Evolutionary conservation across 2,888 invertebrate genomes (phyloP).

Genomic region (Cantharis rufa): DNA sequence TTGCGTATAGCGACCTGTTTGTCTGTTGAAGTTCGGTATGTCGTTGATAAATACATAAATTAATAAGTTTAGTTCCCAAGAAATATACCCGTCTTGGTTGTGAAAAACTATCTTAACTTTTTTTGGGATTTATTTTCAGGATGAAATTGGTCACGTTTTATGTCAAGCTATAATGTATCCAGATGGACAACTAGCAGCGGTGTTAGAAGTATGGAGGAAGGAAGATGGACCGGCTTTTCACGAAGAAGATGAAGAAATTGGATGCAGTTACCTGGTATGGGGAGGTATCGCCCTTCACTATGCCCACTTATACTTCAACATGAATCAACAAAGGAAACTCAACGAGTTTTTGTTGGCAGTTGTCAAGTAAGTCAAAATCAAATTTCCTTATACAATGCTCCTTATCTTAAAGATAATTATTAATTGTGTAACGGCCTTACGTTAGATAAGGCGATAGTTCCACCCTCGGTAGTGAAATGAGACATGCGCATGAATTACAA

Average conservation of each 20-base stretch:
- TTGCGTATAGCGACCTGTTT: too few species aligned
- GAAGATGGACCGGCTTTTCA: slow-evolving; percentile 60
- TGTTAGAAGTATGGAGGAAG: slow-evolving; percentile 70
- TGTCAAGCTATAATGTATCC: slow-evolving; percentile 69
- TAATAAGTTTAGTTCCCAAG: too few species aligned
- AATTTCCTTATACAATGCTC: too few species aligned
- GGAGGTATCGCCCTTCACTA: slow-evolving; percentile 73
- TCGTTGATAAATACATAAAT: too few species aligned
- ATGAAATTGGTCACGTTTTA: slow-evolving; percentile 56
- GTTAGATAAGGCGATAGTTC: too few species aligned
- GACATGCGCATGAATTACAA: too few species aligned
- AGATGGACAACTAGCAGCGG: slow-evolving; percentile 66
- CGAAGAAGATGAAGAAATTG: slow-evolving; percentile 71
- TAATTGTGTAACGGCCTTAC: too few species aligned
- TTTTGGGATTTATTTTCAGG: slow-evolving; percentile 41
- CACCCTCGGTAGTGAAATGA: too few species aligned
- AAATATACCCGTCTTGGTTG: too few species aligned
- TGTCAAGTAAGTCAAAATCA: slow-evolving; percentile 76
- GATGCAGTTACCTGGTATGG: slow-evolving; percentile 69
- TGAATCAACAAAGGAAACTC: slow-evolving; percentile 72
- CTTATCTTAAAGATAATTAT: too few species aligned
- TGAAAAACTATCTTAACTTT: neutral
- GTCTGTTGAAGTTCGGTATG: too few species aligned
- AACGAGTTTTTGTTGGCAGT: slow-evolving; percentile 79
- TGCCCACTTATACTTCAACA: slow-evolving; percentile 69